phyloP scores from a whole-genome alignment of 2,797 vertebrate genomes.

The Pangasius mekongensis region DNA sequence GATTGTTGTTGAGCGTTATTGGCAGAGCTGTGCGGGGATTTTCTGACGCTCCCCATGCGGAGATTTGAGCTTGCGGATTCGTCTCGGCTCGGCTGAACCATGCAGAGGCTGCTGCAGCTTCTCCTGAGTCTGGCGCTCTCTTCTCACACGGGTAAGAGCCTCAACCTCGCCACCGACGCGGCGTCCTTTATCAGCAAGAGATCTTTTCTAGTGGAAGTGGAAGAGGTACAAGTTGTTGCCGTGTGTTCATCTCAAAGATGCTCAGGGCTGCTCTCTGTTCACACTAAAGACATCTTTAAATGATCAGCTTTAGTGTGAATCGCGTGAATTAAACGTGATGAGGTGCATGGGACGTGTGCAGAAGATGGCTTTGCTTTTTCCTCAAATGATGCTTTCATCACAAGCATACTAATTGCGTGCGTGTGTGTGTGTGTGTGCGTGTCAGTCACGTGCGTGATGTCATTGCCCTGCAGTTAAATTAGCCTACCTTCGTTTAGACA shows the following conservation, averaged over 20 bases:
- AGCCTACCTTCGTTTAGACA: conserved; percentile 8
- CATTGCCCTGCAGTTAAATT: conserved; percentile 45
- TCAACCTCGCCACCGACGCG: conserved; percentile 3
- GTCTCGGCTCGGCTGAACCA: conserved; percentile 73
- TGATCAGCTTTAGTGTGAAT: conserved; percentile 42
- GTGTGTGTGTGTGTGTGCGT: neutral
- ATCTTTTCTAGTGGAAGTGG: neutral
- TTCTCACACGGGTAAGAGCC: conserved; percentile 75
- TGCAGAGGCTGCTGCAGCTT: conserved; percentile 75
- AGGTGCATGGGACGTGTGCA: neutral
- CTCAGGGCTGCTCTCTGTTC: no score
- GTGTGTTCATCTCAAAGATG: neutral
- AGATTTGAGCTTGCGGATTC: conserved; percentile 74
- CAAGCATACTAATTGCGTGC: conserved; percentile 54
- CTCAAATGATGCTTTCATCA: conserved; percentile 42
- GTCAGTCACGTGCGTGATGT: conserved; percentile 31
- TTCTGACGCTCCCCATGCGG: conserved; percentile 79
- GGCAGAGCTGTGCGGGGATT: conserved; percentile 62
- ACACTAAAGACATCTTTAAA: conserved; percentile 6
- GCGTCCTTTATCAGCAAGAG: neutral
- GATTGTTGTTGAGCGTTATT: conserved; percentile 59
- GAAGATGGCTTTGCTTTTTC: conserved; percentile 17
- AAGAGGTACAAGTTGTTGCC: conserved; percentile 32
- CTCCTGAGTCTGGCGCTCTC: conserved; percentile 76
- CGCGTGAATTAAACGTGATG: neutral